These are phyloP conservation scores for Holothuria leucospilota DNA, from an alignment of 53 echinoderm and acorn worm species.

Conservation along the genomic window DNA sequence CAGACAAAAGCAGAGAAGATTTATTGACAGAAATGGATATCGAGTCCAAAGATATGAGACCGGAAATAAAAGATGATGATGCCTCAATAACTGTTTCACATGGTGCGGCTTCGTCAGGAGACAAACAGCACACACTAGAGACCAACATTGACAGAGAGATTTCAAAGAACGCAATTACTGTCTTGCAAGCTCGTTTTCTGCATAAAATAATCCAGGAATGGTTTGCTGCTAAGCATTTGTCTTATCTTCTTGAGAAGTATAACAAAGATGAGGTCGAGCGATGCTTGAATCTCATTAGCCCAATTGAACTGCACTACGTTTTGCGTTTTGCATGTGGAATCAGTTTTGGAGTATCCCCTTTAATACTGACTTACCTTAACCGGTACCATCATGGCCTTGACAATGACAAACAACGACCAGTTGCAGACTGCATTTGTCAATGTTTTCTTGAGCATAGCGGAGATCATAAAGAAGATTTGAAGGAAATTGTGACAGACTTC, in stretches of 20 bases:
- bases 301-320: constrained; percentile 2
- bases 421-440: neutral
- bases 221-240: constrained; percentile 24
- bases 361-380: neutral
- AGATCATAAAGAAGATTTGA: neutral
- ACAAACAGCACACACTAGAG: too few species aligned
- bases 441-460: constrained; percentile 3
- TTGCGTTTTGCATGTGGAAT: constrained; percentile 8
- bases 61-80: too few species aligned
- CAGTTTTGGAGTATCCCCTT: neutral
- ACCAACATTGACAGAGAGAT: too few species aligned
- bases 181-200: too few species aligned
- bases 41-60: too few species aligned
- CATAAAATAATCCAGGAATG: neutral
- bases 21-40: too few species aligned
- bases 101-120: too few species aligned
- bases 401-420: too few species aligned
- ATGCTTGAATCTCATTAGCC: neutral
- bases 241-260: neutral
- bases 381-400: neutral
- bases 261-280: too few species aligned
- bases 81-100: too few species aligned
- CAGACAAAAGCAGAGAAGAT: too few species aligned
- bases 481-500: constrained; percentile 21
- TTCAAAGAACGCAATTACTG: too few species aligned